Conservation (phyloP, 1,140 invertebrate species). For the Ptiloglossa arizonensis region DNA sequence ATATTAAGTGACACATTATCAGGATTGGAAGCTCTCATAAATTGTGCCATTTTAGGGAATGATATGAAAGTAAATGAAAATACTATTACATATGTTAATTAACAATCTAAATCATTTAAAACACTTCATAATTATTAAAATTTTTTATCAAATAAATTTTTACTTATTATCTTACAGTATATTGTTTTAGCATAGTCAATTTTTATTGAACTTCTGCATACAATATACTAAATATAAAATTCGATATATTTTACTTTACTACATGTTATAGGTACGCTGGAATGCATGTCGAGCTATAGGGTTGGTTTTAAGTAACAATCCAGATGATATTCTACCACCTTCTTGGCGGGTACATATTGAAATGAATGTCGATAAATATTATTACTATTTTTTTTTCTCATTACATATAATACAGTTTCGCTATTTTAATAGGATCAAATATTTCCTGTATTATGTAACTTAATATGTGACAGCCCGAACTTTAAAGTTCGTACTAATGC, state of each 20-base stretch:
- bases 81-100: constrained; percentile 19
- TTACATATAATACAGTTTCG: background rate
- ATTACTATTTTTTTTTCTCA: constrained; percentile 25
- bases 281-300: constrained; percentile 94
- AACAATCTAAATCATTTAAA: background rate
- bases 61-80: constrained; percentile 87
- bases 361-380: background rate
- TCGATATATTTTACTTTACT: constrained; percentile 34
- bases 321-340: constrained; percentile 73
- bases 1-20: constrained; percentile 79
- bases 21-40: constrained; percentile 84
- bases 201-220: background rate
- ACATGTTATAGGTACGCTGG: constrained; percentile 87
- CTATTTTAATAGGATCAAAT: constrained; percentile 79
- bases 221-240: background rate
- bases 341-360: constrained; percentile 74
- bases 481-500: constrained; percentile 92
- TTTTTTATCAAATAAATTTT: constrained; percentile 25
- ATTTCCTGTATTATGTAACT: constrained; percentile 80
- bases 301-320: constrained; percentile 80
- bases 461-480: constrained; percentile 84
- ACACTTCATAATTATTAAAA: constrained; percentile 29
- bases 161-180: constrained; percentile 19
- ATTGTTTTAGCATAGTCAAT: too few relatives aligned
- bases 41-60: constrained; percentile 85